Evolutionary conservation across 2,113 vertebrate species (phyloP), one percentile per base, ranked within the genome.

Genomic region (Muscicapa adusta): DNA sequence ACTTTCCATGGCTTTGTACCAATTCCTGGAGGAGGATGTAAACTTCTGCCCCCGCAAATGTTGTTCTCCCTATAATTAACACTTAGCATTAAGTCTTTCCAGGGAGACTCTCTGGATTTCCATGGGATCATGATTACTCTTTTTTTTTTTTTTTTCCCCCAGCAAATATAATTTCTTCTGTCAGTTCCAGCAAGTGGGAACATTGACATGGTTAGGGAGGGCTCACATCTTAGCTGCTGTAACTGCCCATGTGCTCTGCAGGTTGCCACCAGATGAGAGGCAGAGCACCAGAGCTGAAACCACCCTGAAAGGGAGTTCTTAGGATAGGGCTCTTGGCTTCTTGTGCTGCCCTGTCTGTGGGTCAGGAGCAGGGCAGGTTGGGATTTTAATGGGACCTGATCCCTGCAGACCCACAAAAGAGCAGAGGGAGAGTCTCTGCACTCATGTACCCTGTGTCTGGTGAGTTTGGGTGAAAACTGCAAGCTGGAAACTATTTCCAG

Each of bases 51-150:
- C 43, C 77, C 0, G 0, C 58, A 58, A 76, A 70, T 66, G 40
- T 34, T 75, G 33, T 89, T 95, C 81, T 85, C 33, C 54, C 33
- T 26, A 10, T 92, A 95, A 85, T 94, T 91, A 94, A 53, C 76
- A 24, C 36, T 80, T 57, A 62, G 28, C 2, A 0, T 80, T 33
- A 9, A 40, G 34, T 76, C 38, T 82, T 94, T 76, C 57, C 67
- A 88, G 62, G 33, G 42, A 62, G 23, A 42, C 43, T 73, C 26
- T 80, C 50, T 62, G 58, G 62, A 33, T 82, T 91, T 87, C 34
- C 34, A 33, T 28, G 71, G 73, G 53, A 45, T 92, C 11, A 2
- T 12, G 42, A 26, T 75, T n/a, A 17, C 29, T 33, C 14, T 23
- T 57, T 67, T 45, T 67, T 25, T 12, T 43, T 19, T 18, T 45